Conservation (phyloP, 53 echinoderm and acorn worm species). For the Crossaster papposus region DNA sequence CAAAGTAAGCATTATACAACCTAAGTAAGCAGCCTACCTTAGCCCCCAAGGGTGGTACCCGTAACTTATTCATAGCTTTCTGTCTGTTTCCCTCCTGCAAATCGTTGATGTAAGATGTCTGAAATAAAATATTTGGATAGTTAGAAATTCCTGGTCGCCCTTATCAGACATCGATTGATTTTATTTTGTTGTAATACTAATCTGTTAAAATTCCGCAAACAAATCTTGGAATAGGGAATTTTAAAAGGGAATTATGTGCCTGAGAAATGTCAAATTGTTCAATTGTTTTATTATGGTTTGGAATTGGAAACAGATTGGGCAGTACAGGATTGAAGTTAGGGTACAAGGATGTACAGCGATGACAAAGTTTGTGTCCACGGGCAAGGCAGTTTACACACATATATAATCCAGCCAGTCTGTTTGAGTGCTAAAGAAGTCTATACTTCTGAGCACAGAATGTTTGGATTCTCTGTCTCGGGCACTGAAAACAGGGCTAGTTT, state of each 20-base stretch:
- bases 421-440: neutral
- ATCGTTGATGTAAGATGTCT: conserved; percentile 92
- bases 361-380: no score
- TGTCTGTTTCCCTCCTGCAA: conserved; percentile 95
- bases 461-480: no score
- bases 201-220: neutral
- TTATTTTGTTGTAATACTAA: neutral
- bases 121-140: neutral
- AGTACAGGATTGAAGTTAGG: no score
- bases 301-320: no score
- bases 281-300: no score
- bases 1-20: no score
- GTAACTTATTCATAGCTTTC: conserved; percentile 95
- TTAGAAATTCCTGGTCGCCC: neutral
- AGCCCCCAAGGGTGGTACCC: conserved; percentile 92
- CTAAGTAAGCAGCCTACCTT: conserved; percentile 64
- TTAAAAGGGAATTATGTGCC: no score
- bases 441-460: no score
- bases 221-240: neutral
- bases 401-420: neutral
- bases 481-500: no score
- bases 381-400: conserved; percentile 8
- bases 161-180: neutral
- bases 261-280: no score
- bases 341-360: no score